Conservation (phyloP, 2,797 vertebrate species). For the Propithecus deckenii region DNA sequence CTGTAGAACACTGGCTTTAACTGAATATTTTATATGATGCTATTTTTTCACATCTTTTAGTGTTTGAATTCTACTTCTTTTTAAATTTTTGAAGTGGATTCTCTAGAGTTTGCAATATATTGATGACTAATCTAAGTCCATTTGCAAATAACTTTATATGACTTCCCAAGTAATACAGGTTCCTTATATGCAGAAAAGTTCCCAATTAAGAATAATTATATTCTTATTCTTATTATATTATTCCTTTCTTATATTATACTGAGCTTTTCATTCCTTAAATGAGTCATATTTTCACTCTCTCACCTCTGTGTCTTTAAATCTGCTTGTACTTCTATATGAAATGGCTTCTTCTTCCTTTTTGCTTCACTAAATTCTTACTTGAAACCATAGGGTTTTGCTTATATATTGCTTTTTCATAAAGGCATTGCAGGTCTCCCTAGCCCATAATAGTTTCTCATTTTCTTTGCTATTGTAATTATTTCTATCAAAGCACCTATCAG, state of each 20-base stretch:
- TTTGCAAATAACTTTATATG: neutral
- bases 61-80: neutral
- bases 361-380: neutral
- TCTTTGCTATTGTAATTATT: neutral
- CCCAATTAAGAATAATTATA: no score
- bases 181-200: neutral
- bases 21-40: neutral
- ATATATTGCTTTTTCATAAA: neutral
- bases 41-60: neutral
- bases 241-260: neutral
- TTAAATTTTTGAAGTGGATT: neutral
- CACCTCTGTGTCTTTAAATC: neutral
- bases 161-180: neutral
- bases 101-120: neutral
- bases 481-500: neutral
- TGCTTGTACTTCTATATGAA: neutral
- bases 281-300: neutral
- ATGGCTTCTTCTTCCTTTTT: neutral
- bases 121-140: neutral
- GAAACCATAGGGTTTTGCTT: neutral
- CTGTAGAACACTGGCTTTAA: neutral
- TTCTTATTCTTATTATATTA: no score
- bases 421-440: neutral
- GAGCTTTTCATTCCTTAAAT: neutral
- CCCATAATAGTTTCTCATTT: neutral